Evolutionary conservation across 2,888 invertebrate species (phyloP).

Genomic region (Cryptus armator): DNA sequence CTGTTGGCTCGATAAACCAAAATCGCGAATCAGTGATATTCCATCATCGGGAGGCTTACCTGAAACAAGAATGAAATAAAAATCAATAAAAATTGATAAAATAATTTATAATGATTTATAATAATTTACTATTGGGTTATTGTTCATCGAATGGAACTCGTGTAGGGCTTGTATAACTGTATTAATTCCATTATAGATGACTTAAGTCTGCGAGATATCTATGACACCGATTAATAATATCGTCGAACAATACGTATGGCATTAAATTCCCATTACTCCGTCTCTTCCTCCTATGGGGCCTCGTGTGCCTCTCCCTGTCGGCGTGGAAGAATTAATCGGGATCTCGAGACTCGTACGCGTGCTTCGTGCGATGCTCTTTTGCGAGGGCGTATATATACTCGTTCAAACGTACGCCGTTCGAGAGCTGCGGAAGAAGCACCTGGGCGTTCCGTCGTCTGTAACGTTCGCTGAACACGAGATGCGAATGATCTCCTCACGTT

Average conservation of each 20-base stretch:
- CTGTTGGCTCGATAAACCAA: neutral
- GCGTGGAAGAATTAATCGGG: slow-evolving; percentile 60
- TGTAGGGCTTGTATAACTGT: neutral
- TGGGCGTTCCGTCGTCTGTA: slow-evolving; percentile 58
- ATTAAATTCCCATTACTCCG: slow-evolving; percentile 59
- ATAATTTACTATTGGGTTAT: slow-evolving; percentile 24
- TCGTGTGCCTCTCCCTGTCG: neutral
- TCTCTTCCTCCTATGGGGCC: slow-evolving; percentile 19
- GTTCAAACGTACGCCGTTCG: slow-evolving; percentile 22
- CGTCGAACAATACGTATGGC: slow-evolving; percentile 57
- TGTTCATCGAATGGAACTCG: slow-evolving; percentile 20
- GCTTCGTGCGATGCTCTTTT: slow-evolving; percentile 28
- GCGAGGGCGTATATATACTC: slow-evolving; percentile 58
- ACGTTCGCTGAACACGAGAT: slow-evolving; percentile 11
- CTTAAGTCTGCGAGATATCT: slow-evolving; percentile 23
- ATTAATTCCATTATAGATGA: slow-evolving; percentile 4
- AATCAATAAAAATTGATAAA: neutral
- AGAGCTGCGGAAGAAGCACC: slow-evolving; percentile 56
- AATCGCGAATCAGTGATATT: slow-evolving; percentile 28
- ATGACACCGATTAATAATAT: slow-evolving; percentile 59
- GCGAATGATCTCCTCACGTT: slow-evolving; percentile 39
- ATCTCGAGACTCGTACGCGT: slow-evolving; percentile 13
- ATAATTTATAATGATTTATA: slow-evolving; percentile 14
- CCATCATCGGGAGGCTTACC: slow-evolving; percentile 72
- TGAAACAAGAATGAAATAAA: slow-evolving; percentile 70